Conservation (phyloP, 2,113 vertebrate species). For the Abramis brama region DNA sequence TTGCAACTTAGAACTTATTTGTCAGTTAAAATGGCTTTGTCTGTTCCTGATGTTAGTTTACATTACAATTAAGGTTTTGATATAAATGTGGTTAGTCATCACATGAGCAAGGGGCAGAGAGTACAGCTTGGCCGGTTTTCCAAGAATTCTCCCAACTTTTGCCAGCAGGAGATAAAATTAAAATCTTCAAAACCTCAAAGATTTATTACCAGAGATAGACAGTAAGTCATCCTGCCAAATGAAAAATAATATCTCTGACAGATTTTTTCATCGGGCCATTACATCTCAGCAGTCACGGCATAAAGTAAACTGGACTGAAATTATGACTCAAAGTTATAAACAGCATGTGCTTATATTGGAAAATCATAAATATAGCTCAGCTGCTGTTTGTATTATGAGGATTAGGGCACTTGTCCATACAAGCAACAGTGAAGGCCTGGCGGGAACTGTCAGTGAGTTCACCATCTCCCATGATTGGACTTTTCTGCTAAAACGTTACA, state of each 20-base stretch:
- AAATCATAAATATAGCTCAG: slow-evolving; percentile 72
- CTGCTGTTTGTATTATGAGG: slow-evolving; percentile 59
- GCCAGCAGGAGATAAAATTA: not conserved
- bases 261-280: not conserved
- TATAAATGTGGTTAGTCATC: not conserved
- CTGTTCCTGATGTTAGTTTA: not conserved
- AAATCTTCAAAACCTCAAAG: too few relatives aligned
- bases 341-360: slow-evolving; percentile 66
- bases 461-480: slow-evolving; percentile 75
- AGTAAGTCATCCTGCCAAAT: not conserved
- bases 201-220: too few relatives aligned
- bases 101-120: not conserved
- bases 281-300: slow-evolving; percentile 1
- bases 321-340: slow-evolving; percentile 15
- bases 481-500: slow-evolving; percentile 60
- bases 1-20: not conserved
- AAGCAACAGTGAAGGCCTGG: not conserved
- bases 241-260: slow-evolving; percentile 16
- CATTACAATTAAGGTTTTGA: not conserved
- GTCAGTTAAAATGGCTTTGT: not conserved
- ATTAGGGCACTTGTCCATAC: slow-evolving; percentile 51
- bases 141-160: not conserved
- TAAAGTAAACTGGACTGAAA: not conserved
- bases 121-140: not conserved
- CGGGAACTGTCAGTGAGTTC: slow-evolving; percentile 48